These are phyloP conservation scores for Cyprinodon tularosa DNA, from an alignment of 2,113 vertebrate genomes.

Conservation along the genomic window DNA sequence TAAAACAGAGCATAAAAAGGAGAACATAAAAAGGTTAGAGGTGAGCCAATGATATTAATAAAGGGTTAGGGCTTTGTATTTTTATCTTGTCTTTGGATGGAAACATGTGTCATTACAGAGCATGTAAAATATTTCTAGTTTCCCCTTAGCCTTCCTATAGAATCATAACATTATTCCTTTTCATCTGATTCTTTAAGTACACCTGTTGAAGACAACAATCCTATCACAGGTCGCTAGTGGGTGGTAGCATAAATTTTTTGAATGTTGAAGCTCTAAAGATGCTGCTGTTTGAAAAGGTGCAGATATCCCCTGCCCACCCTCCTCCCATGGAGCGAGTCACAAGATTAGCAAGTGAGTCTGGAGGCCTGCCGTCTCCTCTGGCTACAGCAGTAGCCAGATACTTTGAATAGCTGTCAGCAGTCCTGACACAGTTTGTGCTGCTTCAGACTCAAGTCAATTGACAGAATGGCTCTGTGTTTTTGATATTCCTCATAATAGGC, in stretches of 20 bases:
- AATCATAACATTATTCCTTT: background rate
- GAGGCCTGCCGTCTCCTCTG: constrained; percentile 65
- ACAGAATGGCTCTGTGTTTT: constrained; percentile 62
- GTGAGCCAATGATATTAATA: no score
- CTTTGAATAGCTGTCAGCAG: constrained; percentile 70
- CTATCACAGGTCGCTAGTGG: constrained; percentile 15
- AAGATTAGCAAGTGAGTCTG: constrained; percentile 66
- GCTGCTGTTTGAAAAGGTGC: constrained; percentile 47
- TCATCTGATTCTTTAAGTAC: constrained; percentile 6
- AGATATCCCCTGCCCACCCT: constrained; percentile 34
- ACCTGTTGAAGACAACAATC: constrained; percentile 20
- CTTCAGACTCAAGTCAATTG: constrained; percentile 57
- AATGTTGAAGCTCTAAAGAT: constrained; percentile 29
- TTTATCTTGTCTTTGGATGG: no score
- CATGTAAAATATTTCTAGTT: background rate
- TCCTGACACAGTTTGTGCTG: constrained; percentile 61
- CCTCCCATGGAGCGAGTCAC: constrained; percentile 56
- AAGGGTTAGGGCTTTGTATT: no score
- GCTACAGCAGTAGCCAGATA: constrained; percentile 59
- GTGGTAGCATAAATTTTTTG: constrained; percentile 16
- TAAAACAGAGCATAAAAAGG: no score
- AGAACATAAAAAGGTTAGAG: no score
- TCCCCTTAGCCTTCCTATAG: background rate
- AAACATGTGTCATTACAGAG: no score
- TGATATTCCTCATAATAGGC: constrained; percentile 63